Evolutionary conservation across 2,888 invertebrate species (phyloP), one percentile per base, ranked within the genome.

Genomic region (Drosophila pseudotakahashii): DNA sequence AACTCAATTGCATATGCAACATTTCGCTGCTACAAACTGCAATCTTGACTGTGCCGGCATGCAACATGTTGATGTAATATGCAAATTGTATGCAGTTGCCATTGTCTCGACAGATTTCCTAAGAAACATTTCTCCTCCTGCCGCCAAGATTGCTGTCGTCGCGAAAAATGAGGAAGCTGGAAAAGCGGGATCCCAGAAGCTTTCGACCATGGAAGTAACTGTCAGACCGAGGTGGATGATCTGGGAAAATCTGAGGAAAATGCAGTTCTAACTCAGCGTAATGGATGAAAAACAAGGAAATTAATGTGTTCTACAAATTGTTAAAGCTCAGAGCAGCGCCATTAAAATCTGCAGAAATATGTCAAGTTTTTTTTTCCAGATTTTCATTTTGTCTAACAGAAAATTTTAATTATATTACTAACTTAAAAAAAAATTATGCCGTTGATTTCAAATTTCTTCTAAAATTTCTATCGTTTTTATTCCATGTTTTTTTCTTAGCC

Each of bases 21-120:
- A 85, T 78, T 75, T 76, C 71, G 64, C 68, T 66, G 78, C 80
- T 73, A 67, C 52, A 60, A 71, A 54, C 70, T 57, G 48, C 62
- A 66, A 66, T 66, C 64, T 58, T 68, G 54, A 52, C 71, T 62
- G 72, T 62, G 60, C 58, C 62, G 57, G 66, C 83, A 83, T 83
- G 84, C 87, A 84, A 85, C 84, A 87, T 84, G 84, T 87, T 85
- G 84, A 84, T 87, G 84, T 84, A 87, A 84, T 87, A 85, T 85
- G 84, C 80, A 84, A 85, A 87, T 85, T 73, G 76, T 74, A 69
- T 71, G 75, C 73, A 73, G 62, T 47, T 69, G 69, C 73, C 81
- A 82, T 82, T 82, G 82, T 82, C 70, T 77, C 63, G 42, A 48
- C 58, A 54, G 76, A 74, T 83, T 72, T 61, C 55, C 50, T 55